Base-by-base conservation (phyloP, 2,113 vertebrate genomes). In the Megalops atlanticus region DNA sequence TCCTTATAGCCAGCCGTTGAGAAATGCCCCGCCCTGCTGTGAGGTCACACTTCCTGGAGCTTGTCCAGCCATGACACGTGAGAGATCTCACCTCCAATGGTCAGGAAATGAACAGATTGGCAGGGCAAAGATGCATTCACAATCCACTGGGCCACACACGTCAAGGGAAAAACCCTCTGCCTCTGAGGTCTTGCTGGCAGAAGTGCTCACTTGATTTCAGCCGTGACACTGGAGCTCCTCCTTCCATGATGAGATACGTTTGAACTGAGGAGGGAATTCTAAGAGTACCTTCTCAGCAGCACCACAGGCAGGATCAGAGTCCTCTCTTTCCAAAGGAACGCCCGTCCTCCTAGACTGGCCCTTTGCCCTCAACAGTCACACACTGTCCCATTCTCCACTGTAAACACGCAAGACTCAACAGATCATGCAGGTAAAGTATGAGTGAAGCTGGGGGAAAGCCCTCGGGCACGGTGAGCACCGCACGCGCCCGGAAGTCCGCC, bases 381-480 rank as follows among this genome's bases (percentile, higher is more conserved):
- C 27, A 49, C 64, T 33, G 58, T 70, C 68, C 52, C 38, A 77
- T 41, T 41, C 35, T 77, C 64, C 31, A 43, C n/a, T 52, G 75
- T 71, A 71, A 71, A 77, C 54, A 21, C 38, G 41, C 18, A 82
- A 18, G 41, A 82, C 68, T 77, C 39, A 41, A 52, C 68, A 69
- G 75, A 75, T 77, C 80, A 77, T 82, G 80, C 64, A 47, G 54
- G 49, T 54, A 40, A 58, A 69, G 16, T 3, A 18, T 15, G 2
- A 45, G 72, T 35, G 27, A 35, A n/a, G 18, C 80, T 27, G 40
- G 38, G 41, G 64, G 11, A 35, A 64, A 18, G 43, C 43, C n/a
- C 24, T 68, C 24, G 80, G 68, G 74, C 74, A 76, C 27, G 43
- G 73, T 70, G 8, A 41, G 5, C 24, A 69, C 12, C 31, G 27